phyloP scores from a whole-genome alignment of 2,888 invertebrate species.

The Apodemia duryi region DNA sequence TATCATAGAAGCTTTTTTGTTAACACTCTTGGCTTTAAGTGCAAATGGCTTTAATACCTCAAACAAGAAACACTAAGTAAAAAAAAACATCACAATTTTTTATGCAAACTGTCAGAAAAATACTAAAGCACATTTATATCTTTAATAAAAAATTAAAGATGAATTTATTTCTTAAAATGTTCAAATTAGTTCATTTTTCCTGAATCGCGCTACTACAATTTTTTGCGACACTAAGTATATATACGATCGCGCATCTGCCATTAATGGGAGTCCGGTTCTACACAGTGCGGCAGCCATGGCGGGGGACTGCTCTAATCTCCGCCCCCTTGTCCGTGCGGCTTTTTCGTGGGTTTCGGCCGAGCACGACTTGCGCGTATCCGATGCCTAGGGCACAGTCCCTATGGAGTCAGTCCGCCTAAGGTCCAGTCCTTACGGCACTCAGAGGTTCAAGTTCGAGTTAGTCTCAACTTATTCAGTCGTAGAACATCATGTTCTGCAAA shows the following conservation, averaged over 20 bases:
- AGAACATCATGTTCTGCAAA: constrained; percentile 14
- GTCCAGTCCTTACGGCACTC: background rate
- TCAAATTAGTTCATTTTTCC: background rate
- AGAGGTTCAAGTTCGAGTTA: constrained; percentile 8
- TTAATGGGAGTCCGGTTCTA: constrained; percentile 30
- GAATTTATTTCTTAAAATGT: too few species aligned
- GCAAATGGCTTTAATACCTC: too few species aligned
- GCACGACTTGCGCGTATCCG: constrained; percentile 11
- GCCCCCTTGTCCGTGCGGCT: constrained; percentile 27
- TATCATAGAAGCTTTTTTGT: too few species aligned
- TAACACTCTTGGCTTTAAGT: too few species aligned
- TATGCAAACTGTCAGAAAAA: too few species aligned
- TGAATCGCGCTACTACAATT: constrained; percentile 22
- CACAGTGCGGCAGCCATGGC: constrained; percentile 24
- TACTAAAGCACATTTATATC: too few species aligned
- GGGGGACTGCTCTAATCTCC: constrained; percentile 40
- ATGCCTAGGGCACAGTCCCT: constrained; percentile 9
- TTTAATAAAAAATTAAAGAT: too few species aligned
- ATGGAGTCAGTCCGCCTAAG: constrained; percentile 1
- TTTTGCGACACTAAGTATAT: constrained; percentile 21
- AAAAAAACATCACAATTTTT: too few species aligned
- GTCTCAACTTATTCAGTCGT: constrained; percentile 12
- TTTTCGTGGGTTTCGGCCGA: constrained; percentile 2
- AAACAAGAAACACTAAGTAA: too few species aligned
- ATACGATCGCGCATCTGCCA: constrained; percentile 19